Conservation (phyloP, 2,888 invertebrate species). For the Sinopyrophorus schimmeli region DNA sequence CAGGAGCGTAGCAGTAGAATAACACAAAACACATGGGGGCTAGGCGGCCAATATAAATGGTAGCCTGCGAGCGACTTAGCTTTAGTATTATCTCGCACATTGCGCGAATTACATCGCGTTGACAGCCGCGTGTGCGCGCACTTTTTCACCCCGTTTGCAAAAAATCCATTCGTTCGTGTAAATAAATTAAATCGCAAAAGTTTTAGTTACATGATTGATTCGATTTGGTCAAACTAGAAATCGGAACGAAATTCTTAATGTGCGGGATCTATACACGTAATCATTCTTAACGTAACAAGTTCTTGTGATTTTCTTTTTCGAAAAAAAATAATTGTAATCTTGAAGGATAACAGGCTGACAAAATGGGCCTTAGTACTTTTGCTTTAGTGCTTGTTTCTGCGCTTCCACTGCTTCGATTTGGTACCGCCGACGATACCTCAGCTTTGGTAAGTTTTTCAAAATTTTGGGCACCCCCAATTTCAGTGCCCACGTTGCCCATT, state of each 20-base stretch:
- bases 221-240: slow-evolving; percentile 22
- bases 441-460: slow-evolving; percentile 30
- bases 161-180: slow-evolving; percentile 27
- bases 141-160: slow-evolving; percentile 3
- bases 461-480: too few relatives aligned
- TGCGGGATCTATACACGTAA: slow-evolving; percentile 26
- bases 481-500: too few relatives aligned
- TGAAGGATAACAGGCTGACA: slow-evolving; percentile 11
- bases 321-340: neutral
- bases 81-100: slow-evolving; percentile 33
- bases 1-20: slow-evolving; percentile 23
- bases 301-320: slow-evolving; percentile 10
- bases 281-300: slow-evolving; percentile 8
- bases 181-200: slow-evolving; percentile 24
- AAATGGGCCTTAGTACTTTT: slow-evolving; percentile 14
- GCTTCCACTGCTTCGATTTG: slow-evolving; percentile 8
- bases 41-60: slow-evolving; percentile 28
- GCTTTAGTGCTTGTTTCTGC: slow-evolving; percentile 19
- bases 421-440: slow-evolving; percentile 12
- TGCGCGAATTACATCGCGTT: slow-evolving; percentile 25
- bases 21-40: slow-evolving; percentile 17
- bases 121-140: too few relatives aligned
- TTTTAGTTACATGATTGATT: slow-evolving; percentile 31
- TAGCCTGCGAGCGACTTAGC: slow-evolving; percentile 14
- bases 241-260: slow-evolving; percentile 22